Evolutionary conservation across 2,113 vertebrate species (phyloP), one percentile per base, ranked within the genome.

Genomic region (Hepsetus odoe): DNA sequence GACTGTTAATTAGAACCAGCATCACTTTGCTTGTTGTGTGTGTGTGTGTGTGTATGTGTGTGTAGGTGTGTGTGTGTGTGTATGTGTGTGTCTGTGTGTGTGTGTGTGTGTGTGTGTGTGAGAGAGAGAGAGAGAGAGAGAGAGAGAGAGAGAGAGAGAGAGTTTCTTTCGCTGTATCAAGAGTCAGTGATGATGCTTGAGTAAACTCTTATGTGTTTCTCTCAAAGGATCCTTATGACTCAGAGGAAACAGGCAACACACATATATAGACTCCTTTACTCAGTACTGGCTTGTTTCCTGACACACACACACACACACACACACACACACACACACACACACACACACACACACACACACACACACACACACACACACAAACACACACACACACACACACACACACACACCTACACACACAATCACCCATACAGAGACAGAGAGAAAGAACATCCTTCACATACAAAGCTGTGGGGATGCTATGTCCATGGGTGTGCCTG

Each of bases 191-290:
- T 44, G 64, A 77, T 74, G 62, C 66, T 74, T 71, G 26, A 79
- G 16, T 74, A 55, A 62, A 82, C 38, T 40, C 51, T 6, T 40
- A 16, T 51, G 61, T 78, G 76, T 69, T 61, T 82, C 4, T 61
- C 40, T 81, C 1, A 38, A 66, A 87, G 64, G 69, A 68, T 83
- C 22, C 69, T 28, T 58, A 58, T 83, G 77, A 85, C 40, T 76
- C 73, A 86, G 82, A 83, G 74, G 75, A 89, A 85, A 80, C 71
- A 12, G 56, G 55, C 77, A 80, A 62, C 76, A 71, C 56, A 81
- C 82, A 65, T 85, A 77, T 69, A 28, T 49, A 53, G 6, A 18
- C 58, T 59, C 35, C 35, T 46, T 55, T 33, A 65, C 32, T 59
- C 20, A 42, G 32, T 24, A 38, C 46, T 35, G 65, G 49, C 67